Evolutionary conservation across 2,888 invertebrate genomes (phyloP).

Genomic region (Aporophyla lueneburgensis): DNA sequence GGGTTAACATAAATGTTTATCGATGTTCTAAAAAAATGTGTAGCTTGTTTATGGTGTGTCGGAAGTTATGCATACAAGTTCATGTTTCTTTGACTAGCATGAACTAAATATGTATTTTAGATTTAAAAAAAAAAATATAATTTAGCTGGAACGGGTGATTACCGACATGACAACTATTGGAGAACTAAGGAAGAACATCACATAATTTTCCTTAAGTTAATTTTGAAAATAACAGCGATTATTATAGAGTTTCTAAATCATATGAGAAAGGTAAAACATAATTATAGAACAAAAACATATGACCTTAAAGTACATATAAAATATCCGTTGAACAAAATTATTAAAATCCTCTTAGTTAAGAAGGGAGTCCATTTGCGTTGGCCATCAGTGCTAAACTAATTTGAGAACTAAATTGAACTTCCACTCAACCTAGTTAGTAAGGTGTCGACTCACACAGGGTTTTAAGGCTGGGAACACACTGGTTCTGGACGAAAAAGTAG

Average conservation of each 20-base stretch:
- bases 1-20: conserved; percentile 38
- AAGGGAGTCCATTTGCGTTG: conserved; percentile 60
- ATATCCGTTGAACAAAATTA: conserved; percentile 31
- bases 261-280: not conserved
- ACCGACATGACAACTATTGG: not conserved
- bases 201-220: no score
- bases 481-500: conserved; percentile 1
- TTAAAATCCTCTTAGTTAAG: conserved; percentile 50
- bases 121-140: no score
- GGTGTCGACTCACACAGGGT: conserved; percentile 68
- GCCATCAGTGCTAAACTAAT: conserved; percentile 75
- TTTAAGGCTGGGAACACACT: conserved; percentile 50
- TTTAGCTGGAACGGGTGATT: not conserved
- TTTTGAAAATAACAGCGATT: no score
- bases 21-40: conserved; percentile 23
- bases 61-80: not conserved
- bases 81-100: not conserved
- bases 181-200: not conserved
- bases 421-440: conserved; percentile 77
- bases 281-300: not conserved
- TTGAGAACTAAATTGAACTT: conserved; percentile 78
- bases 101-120: not conserved
- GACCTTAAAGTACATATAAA: not conserved
- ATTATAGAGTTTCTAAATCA: no score
- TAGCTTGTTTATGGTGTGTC: conserved; percentile 17